Evolutionary conservation across 2,888 invertebrate genomes (phyloP), one percentile per base, ranked within the genome.

Genomic region (Pharmacophagus antenor): DNA sequence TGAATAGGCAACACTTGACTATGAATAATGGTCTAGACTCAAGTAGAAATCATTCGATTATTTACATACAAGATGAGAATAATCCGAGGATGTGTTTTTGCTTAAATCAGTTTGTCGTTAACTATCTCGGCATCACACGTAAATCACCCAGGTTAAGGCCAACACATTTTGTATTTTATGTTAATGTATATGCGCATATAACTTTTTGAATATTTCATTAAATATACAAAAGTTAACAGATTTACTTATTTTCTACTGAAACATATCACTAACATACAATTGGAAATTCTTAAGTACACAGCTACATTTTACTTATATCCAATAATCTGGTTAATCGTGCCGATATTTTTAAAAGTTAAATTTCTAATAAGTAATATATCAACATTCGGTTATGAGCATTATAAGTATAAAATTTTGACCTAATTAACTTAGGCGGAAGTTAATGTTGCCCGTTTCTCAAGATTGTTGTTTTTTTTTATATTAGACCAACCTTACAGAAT

Each of bases 21-120:
- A 65, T 67, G 62, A 67, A 60, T 67, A 67, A 70, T 70, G 65
- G 58, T 61, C 49, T 53, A 37, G 21, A 47, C n/a, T 46, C 18
- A 10, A 46, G 21, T 22, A 47, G 47, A 48, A 56, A 44, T 17
- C 44, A 53, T 37, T 48, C 22, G 37, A 56, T 56, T 47, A 37
- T 37, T 23, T 55, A 55, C 48, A 51, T 56, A 46, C 23, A 48
- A 56, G 47, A 47, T 22, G 27, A 12, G 18, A 56, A 31, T 17
- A 31, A 37, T 22, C 8, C 18, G 46, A 44, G 25, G 54, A 37
- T 48, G 23, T 56, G 56, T 56, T 56, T 56, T 56, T 56, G 48
- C 48, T 48, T 48, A 37, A 56, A 56, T 56, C 56, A 48, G 48
- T 48, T 21, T 56, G 56, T 56, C 56, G 37, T 56, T 56, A 56